Evolutionary conservation across 2,113 vertebrate genomes (phyloP).

Genomic region (Sylvicapra grimmia): DNA sequence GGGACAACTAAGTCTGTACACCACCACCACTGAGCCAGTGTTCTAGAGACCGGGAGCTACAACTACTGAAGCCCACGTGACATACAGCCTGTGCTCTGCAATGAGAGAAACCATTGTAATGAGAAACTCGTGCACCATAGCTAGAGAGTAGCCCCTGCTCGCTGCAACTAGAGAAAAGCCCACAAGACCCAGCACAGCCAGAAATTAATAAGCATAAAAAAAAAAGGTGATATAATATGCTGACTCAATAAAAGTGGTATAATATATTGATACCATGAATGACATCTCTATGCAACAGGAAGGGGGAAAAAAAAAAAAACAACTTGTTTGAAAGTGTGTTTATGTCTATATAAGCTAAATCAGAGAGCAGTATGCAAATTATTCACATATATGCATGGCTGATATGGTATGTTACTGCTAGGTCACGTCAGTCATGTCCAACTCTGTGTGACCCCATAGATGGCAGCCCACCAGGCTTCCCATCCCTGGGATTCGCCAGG

Average conservation of each 20-base stretch:
- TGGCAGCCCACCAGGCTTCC: no score
- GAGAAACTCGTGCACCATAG: background rate
- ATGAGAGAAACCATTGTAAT: background rate
- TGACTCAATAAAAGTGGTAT: background rate
- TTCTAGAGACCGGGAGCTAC: background rate
- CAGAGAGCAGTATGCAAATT: background rate
- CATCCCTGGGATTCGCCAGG: no score
- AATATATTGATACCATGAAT: background rate
- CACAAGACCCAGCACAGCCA: background rate
- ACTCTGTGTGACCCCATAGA: no score
- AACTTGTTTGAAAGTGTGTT: background rate
- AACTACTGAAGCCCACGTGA: background rate
- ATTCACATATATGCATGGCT: background rate
- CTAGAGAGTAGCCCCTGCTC: background rate
- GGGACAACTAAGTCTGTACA: background rate
- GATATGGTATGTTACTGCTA: background rate
- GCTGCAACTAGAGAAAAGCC: background rate
- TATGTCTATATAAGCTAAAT: background rate
- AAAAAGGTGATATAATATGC: background rate
- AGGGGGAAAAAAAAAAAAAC: background rate
- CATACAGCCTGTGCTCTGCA: background rate
- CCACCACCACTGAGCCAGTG: background rate
- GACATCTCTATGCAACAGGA: background rate
- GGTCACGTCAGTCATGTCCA: accelerated
- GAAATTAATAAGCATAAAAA: background rate